Evolutionary conservation across 2,113 vertebrate genomes (phyloP), one percentile per base, ranked within the genome.

Genomic region (Fulica atra): DNA sequence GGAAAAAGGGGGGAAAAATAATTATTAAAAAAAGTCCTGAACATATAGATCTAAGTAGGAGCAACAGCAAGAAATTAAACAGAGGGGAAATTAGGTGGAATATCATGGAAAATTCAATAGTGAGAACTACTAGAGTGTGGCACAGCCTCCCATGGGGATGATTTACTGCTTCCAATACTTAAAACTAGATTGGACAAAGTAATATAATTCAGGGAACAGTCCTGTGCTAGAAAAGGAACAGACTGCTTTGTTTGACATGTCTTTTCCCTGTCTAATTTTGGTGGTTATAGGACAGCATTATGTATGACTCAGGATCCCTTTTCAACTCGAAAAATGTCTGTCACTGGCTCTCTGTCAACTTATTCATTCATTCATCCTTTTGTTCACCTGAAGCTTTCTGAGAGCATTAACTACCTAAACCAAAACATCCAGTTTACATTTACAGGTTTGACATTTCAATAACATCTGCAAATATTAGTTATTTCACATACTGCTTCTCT

Each of bases 391-490:
- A 40, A 76, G 29, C 51, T 87, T 94, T 85, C 79, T 82, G 51
- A 70, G 72, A 86, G 53, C 48, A 72, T 85, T 95, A 86, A 87
- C 84, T 85, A 61, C 23, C 46, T 19, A 85, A 90, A 81, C 36
- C 53, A 88, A 93, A 95, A 35, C 44, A 72, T 6, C 7, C 6
- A 72, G n/a, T 74, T 94, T 84, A 59, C 36, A 71, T 81, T 88
- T 86, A 42, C 42, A 83, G 31, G 35, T 87, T 66, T 92, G 81
- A 81, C 63, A 87, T 94, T 95, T 95, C 87, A 92, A 76, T 70
- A 92, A 54, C n/a, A 46, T 64, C 64, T 93, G 48, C 44, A 91
- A 96, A 81, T 95, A 83, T 57, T 76, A 90, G 42, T 84, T 87
- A 83, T 93, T 95, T 95, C n/a, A 82, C 54, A 65, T 50, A 72